Conservation (phyloP, 2,888 invertebrate genomes). For the Drosophila melanosoma region DNA sequence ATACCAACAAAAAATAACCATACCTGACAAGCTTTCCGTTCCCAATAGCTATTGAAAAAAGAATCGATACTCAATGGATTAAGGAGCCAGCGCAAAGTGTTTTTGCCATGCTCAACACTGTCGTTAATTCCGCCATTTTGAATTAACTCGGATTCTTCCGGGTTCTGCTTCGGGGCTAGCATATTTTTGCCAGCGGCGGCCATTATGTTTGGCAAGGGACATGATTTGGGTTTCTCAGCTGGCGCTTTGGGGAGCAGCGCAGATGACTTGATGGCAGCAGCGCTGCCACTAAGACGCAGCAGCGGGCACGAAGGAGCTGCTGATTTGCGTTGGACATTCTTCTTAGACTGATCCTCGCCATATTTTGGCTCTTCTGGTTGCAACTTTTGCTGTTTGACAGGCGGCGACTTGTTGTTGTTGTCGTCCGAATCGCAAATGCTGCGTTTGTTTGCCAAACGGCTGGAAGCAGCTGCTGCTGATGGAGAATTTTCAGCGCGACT, state of each 20-base stretch:
- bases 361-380: neutral
- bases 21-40: constrained; percentile 88
- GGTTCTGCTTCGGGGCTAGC: neutral
- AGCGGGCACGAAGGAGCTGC: constrained; percentile 6
- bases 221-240: too few species aligned
- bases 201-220: constrained; percentile 11
- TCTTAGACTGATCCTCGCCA: neutral
- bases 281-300: neutral
- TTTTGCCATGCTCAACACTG: constrained; percentile 87
- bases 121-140: constrained; percentile 59
- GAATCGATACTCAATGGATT: constrained; percentile 87
- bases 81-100: constrained; percentile 90
- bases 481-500: too few species aligned
- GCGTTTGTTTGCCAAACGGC: too few species aligned
- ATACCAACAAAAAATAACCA: neutral
- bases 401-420: too few species aligned
- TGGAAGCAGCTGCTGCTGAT: too few species aligned
- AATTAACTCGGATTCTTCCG: neutral
- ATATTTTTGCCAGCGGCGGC: neutral
- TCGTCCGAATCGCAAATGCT: too few species aligned
- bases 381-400: constrained; percentile 13
- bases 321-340: neutral
- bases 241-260: neutral
- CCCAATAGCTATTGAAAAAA: constrained; percentile 92
- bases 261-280: neutral